Evolutionary conservation across 2,113 vertebrate species (phyloP), one percentile per base, ranked within the genome.

Genomic region (Antigone vipio): DNA sequence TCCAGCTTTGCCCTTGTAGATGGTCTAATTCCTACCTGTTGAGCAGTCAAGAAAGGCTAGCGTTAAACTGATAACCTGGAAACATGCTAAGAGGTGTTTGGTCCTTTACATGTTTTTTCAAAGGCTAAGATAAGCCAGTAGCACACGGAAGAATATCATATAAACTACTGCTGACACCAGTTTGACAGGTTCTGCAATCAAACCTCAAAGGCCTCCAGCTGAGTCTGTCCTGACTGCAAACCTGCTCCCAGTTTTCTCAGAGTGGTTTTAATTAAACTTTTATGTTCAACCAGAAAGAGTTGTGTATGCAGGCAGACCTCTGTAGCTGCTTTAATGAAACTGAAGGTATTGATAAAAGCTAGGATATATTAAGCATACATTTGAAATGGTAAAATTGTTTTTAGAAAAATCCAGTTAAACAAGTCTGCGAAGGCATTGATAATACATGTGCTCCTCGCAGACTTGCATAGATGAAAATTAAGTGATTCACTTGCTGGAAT

Each of bases 211-310:
- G 30, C 72, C 60, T 93, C 92, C 55, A 92, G 53, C 77, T 69
- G 81, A 27, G 50, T 42, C 35, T 52, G 44, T 93, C 49, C 67
- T 2, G 3, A 66, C 49, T 77, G 79, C 6, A 72, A 74, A 88
- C 47, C 58, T 89, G 60, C 66, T 95, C 88, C 69, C 2, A 78
- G 35, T 77, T 89, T 82, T 85, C 60, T 89, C 38, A 45, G 52
- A 71, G 63, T 53, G n/a, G 50, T 89, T 96, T 81, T 92, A 89
- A 94, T 85, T 96, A 97, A 96, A 85, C 85, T 83, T 88, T 35
- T 23, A 73, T 86, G 68, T 42, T 94, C 63, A 66, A 42, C 52
- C 45, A 89, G 62, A 95, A 95, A 80, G 56, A 95, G 73, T 30
- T 90, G 38, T 90, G 22, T 27, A 59, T 72, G n/a, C 69, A 72